Conservation (phyloP, 2,888 invertebrate genomes). For the Bombylius discolor region DNA sequence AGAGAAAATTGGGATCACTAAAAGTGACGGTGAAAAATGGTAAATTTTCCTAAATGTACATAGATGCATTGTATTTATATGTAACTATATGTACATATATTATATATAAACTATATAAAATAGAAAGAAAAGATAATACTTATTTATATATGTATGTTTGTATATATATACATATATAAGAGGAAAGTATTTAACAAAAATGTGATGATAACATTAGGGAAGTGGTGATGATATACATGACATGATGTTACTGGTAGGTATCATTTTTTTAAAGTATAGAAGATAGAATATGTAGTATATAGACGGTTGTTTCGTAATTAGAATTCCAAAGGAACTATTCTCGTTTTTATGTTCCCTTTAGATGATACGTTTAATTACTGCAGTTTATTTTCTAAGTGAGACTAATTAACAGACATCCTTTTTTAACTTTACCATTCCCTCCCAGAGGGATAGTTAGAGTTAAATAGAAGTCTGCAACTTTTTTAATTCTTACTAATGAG, state of each 20-base stretch:
- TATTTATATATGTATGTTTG: not conserved
- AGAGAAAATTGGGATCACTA: slow-evolving; percentile 32
- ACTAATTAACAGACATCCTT: slow-evolving; percentile 33
- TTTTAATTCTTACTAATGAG: not conserved
- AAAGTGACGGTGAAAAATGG: slow-evolving; percentile 6
- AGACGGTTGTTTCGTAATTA: slow-evolving; percentile 33
- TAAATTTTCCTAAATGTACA: not conserved
- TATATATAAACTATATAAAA: no score
- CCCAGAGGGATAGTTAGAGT: no score
- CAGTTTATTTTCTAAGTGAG: slow-evolving; percentile 37
- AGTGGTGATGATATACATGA: not conserved
- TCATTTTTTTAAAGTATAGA: no score
- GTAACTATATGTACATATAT: no score
- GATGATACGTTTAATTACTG: slow-evolving; percentile 32
- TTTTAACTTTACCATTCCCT: no score
- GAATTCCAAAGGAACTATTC: slow-evolving; percentile 29
- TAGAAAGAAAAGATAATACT: no score
- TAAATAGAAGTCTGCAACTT: not conserved
- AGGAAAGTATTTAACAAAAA: not conserved
- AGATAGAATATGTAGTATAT: slow-evolving; percentile 1
- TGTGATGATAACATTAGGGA: not conserved
- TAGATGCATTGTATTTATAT: no score
- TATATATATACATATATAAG: not conserved
- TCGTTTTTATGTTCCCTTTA: slow-evolving; percentile 13
- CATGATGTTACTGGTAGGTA: not conserved